These are phyloP conservation scores for Zalophus californianus DNA, from an alignment of 2,797 vertebrate genomes.

Conservation along the genomic window DNA sequence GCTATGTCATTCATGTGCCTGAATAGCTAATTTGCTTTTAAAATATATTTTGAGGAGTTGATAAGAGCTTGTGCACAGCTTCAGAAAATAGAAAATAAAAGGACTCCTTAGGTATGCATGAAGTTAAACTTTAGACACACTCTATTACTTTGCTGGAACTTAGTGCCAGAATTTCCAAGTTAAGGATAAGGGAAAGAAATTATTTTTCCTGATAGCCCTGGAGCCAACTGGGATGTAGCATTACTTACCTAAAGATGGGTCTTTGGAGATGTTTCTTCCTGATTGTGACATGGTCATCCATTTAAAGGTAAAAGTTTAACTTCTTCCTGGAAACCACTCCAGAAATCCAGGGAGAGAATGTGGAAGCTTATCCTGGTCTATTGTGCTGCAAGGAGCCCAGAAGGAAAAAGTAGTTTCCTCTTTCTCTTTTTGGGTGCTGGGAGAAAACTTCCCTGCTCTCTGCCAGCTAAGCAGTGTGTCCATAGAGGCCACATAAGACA, in stretches of 20 bases:
- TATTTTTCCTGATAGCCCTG: slow-evolving; percentile 27
- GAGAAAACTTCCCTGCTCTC: slow-evolving; percentile 89
- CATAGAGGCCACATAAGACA: slow-evolving; percentile 92
- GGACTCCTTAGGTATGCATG: neutral
- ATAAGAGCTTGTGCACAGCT: slow-evolving; percentile 44
- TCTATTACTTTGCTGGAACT: neutral
- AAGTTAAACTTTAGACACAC: slow-evolving; percentile 60
- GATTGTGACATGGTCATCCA: slow-evolving; percentile 95
- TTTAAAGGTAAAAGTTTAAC: slow-evolving; percentile 90
- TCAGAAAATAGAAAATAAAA: slow-evolving; percentile 56
- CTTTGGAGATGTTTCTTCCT: slow-evolving; percentile 94
- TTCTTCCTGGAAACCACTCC: slow-evolving; percentile 87
- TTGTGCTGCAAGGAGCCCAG: slow-evolving; percentile 87
- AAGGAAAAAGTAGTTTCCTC: slow-evolving; percentile 82
- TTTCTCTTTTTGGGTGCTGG: slow-evolving; percentile 88
- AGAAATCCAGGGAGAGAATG: slow-evolving; percentile 84
- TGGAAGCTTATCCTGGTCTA: slow-evolving; percentile 88
- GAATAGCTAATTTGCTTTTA: slow-evolving; percentile 58
- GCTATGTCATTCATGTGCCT: slow-evolving; percentile 55
- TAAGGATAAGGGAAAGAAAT: slow-evolving; percentile 62
- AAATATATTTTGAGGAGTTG: slow-evolving; percentile 66
- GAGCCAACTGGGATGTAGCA: slow-evolving; percentile 50
- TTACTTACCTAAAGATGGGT: slow-evolving; percentile 95
- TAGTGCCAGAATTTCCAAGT: slow-evolving; percentile 49
- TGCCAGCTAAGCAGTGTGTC: slow-evolving; percentile 91